A percentile compares a stretch with the other conserved stretches of the same genome.
phyloP scores from a whole-genome alignment of 1,140 invertebrate genomes.

The Periplaneta americana region DNA sequence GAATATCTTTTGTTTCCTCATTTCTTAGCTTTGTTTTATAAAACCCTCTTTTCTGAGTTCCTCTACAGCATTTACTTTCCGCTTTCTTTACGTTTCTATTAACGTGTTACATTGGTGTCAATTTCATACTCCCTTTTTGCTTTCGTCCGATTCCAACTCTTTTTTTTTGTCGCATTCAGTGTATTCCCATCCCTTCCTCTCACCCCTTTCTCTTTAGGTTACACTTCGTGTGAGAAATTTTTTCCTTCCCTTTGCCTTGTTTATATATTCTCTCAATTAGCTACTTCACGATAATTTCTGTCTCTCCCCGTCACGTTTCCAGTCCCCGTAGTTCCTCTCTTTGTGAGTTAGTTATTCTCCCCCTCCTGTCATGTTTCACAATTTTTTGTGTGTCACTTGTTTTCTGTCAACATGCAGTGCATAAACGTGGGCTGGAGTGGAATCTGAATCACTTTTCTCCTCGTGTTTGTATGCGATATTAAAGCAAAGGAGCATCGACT shows the following conservation, averaged over 20 bases:
- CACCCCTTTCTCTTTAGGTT: too few species aligned
- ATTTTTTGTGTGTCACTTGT: neutral
- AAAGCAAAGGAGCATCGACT: neutral
- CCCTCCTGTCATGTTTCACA: neutral
- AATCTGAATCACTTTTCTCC: neutral
- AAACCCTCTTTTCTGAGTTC: too few species aligned
- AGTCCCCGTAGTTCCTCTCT: neutral
- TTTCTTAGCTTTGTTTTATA: too few species aligned
- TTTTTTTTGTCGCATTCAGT: too few species aligned
- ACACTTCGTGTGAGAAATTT: neutral
- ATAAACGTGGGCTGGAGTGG: neutral
- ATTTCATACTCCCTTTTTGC: too few species aligned
- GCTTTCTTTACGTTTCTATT: too few species aligned
- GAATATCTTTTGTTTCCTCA: too few species aligned
- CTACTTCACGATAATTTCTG: neutral
- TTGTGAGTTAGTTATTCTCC: neutral
- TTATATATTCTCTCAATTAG: neutral
- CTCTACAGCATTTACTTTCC: too few species aligned
- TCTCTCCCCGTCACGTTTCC: neutral
- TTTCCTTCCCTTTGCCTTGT: neutral
- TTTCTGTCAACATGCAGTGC: neutral
- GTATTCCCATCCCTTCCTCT: too few species aligned
- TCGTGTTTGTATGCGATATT: neutral
- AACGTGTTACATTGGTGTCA: too few species aligned
- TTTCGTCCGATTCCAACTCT: too few species aligned